Conservation (phyloP, 2,888 invertebrate species). For the Fabriciana adippe region DNA sequence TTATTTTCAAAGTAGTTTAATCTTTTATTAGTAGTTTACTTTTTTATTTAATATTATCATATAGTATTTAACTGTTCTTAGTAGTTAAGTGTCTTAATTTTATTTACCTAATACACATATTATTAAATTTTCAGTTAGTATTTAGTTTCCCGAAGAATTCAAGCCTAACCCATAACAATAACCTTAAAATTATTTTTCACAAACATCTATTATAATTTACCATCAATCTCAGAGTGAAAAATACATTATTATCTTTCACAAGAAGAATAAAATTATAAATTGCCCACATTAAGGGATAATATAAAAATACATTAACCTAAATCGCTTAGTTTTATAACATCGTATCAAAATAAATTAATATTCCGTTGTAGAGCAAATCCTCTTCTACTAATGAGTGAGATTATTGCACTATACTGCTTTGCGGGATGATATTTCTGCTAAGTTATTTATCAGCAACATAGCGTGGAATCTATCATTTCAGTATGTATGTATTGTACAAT, state of each 20-base stretch:
- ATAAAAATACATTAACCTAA: constrained; percentile 33
- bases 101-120: background rate
- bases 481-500: no score
- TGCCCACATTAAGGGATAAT: constrained; percentile 28
- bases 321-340: constrained; percentile 27
- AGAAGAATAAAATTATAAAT: constrained; percentile 33
- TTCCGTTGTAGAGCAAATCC: constrained; percentile 8
- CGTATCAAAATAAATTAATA: constrained; percentile 20
- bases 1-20: no score
- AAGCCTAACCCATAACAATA: background rate
- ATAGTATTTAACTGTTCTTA: no score
- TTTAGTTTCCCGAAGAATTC: background rate
- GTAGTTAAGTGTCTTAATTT: no score
- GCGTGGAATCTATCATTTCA: no score
- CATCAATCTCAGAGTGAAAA: constrained; percentile 23
- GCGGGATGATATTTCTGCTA: background rate
- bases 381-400: constrained; percentile 6
- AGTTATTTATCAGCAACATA: background rate
- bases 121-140: background rate
- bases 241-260: constrained; percentile 23
- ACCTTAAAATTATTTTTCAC: constrained; percentile 14
- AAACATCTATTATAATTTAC: constrained; percentile 26
- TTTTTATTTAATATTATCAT: no score
- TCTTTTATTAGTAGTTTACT: no score
- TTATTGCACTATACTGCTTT: background rate